Evolutionary conservation across 2,888 invertebrate species (phyloP).

Genomic region (Drosophila nr. medialis): DNA sequence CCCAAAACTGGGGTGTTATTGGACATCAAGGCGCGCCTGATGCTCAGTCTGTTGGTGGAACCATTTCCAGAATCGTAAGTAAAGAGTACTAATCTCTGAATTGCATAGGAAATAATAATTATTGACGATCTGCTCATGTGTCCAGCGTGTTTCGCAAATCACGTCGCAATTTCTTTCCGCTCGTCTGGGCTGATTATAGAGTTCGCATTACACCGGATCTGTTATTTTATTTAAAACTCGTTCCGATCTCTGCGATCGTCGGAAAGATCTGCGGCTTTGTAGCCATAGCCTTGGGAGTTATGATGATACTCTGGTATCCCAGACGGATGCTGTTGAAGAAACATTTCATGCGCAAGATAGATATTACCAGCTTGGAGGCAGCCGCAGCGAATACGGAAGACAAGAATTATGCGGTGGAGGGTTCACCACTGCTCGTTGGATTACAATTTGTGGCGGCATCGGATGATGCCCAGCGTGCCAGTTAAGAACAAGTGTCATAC

Average conservation of each 20-base stretch:
- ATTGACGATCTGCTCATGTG: neutral
- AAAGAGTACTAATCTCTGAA: too few relatives aligned
- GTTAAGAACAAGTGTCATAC: constrained; percentile 20
- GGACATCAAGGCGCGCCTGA: constrained; percentile 90
- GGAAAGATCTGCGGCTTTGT: constrained; percentile 56
- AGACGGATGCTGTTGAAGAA: constrained; percentile 55
- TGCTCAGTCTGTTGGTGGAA: constrained; percentile 90
- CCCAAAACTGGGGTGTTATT: constrained; percentile 91
- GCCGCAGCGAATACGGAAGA: constrained; percentile 18
- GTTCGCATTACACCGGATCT: constrained; percentile 65
- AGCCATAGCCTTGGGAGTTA: constrained; percentile 53
- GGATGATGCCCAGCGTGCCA: constrained; percentile 10
- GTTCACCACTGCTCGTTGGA: constrained; percentile 64
- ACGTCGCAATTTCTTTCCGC: constrained; percentile 69
- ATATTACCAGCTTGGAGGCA: constrained; percentile 60
- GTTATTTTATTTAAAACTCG: constrained; percentile 57
- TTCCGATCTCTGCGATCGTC: constrained; percentile 49
- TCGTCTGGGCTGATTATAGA: constrained; percentile 76
- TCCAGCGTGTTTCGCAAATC: constrained; percentile 65
- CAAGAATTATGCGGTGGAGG: constrained; percentile 48
- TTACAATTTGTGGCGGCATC: constrained; percentile 43
- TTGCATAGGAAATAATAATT: neutral
- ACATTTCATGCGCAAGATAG: constrained; percentile 68
- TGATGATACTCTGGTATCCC: constrained; percentile 71
- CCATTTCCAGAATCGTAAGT: constrained; percentile 87